phyloP scores from a whole-genome alignment of 2,888 invertebrate species.

The Harpalus rufipes region DNA sequence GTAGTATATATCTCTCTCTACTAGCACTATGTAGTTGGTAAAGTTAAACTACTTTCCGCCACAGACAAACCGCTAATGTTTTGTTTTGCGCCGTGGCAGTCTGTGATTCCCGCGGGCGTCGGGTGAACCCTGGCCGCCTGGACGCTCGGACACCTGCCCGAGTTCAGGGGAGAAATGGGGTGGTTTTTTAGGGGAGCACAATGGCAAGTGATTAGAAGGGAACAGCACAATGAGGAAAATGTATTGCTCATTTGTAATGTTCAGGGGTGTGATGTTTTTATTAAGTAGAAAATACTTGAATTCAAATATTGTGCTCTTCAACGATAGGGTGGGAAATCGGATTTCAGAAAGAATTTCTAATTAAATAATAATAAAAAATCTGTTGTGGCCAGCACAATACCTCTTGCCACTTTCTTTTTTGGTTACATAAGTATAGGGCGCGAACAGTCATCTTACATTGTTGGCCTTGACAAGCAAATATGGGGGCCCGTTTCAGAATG shows the following conservation, averaged over 20 bases:
- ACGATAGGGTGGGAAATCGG: background rate
- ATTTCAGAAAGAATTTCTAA: too few species aligned
- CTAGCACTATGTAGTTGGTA: slow-evolving; percentile 25
- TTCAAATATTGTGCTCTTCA: background rate
- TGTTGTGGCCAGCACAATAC: too few species aligned
- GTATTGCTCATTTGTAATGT: background rate
- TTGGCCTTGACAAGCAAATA: too few species aligned
- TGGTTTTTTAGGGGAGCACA: slow-evolving; percentile 19
- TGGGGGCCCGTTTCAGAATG: too few species aligned
- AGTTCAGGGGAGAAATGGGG: slow-evolving; percentile 8
- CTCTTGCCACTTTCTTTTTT: too few species aligned
- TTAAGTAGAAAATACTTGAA: background rate
- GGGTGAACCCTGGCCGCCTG: slow-evolving; percentile 18
- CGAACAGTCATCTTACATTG: too few species aligned
- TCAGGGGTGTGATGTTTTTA: background rate
- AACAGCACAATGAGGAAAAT: background rate
- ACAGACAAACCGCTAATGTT: slow-evolving; percentile 60
- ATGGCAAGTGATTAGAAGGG: background rate
- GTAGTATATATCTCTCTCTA: background rate
- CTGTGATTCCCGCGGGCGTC: slow-evolving; percentile 58
- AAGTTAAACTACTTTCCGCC: slow-evolving; percentile 62
- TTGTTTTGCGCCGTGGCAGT: slow-evolving; percentile 57
- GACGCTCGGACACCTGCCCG: slow-evolving; percentile 28
- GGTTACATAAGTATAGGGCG: too few species aligned
- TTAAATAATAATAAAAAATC: too few species aligned